phyloP scores from a whole-genome alignment of 2,888 invertebrate genomes.

The Carcina quercana region DNA sequence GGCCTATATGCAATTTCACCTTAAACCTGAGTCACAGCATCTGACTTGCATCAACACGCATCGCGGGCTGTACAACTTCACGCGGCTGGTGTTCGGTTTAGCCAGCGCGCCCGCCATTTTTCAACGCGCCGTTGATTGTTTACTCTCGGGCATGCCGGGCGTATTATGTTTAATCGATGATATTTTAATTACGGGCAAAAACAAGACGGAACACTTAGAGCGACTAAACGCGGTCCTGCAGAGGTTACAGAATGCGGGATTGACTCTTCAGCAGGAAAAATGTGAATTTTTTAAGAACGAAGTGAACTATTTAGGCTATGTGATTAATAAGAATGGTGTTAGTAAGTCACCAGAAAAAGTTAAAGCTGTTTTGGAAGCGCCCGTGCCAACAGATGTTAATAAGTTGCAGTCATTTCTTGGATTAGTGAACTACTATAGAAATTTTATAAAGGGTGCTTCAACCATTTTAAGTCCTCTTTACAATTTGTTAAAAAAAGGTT shows the following conservation, averaged over 20 bases:
- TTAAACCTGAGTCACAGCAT: conserved; percentile 9
- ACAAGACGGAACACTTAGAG: conserved; percentile 7
- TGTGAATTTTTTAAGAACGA: conserved; percentile 16
- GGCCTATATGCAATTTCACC: conserved; percentile 14
- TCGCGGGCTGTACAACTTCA: conserved; percentile 7
- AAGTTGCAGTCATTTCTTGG: conserved; percentile 3
- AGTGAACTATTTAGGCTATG: conserved; percentile 15
- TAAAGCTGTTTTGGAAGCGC: not conserved
- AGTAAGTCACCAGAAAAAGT: not conserved
- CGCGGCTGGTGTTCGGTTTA: conserved; percentile 10
- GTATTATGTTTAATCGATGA: conserved; percentile 8
- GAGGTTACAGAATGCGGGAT: conserved; percentile 14
- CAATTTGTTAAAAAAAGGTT: not conserved
- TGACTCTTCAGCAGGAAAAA: conserved; percentile 15
- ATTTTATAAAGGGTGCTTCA: not conserved
- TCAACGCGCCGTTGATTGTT: conserved; percentile 10
- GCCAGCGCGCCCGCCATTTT: conserved; percentile 13
- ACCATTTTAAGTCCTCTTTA: conserved; percentile 1
- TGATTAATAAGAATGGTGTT: conserved; percentile 14
- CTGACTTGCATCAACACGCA: conserved; percentile 14
- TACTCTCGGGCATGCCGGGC: conserved; percentile 4
- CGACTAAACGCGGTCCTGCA: conserved; percentile 13
- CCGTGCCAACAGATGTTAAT: not conserved
- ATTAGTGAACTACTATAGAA: conserved; percentile 2
- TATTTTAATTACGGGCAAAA: conserved; percentile 9